Evolutionary conservation across 2,888 invertebrate species (phyloP), one percentile per base, ranked within the genome.

Genomic region (Lacanobia oleracea): DNA sequence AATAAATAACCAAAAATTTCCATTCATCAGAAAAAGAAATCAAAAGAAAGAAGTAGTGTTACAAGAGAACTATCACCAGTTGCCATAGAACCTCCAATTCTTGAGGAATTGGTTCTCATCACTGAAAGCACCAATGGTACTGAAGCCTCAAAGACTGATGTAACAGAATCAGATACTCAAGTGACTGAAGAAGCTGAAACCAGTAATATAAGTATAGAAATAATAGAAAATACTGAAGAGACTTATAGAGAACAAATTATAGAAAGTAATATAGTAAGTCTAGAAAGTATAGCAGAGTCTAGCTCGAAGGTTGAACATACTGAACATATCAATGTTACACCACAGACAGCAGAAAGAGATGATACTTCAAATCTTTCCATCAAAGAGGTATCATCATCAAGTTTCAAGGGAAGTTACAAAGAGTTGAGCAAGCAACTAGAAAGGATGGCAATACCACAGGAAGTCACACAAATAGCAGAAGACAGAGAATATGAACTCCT

Each of bases 21-120:
- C n/a, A 68, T 66, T 67, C 74, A 67, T 33, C 81, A 95, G 95
- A 95, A 94, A 88, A 95, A 93, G 86, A 95, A 92, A 86, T 72
- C 84, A 8, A 94, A 93, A 84, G 88, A 88, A 27, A 84, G 71
- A 77, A 77, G 60, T 27, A 77, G 53, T 61, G 45, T 50, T 16
- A 53, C 40, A 8, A 76, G 67, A 61, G 76, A 77, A 23, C 37
- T 68, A 9, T 54, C 74, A 53, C 67, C 75, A 16, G 51, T 74
- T 14, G 23, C 72, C 1, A 61, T 67, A 48, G 56, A 70, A 7
- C 73, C 64, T 51, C 60, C 65, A 9, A n/a, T 59, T 27, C 21
- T 82, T 37, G 85, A 79, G 59, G 79, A 72, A 33, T 56, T 79
- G 9, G 70, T 61, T 40, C 60, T 69, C 14, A 23, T 67, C 21